Conservation (phyloP, 2,797 vertebrate species). For the Chaetodon trifasciatus region DNA sequence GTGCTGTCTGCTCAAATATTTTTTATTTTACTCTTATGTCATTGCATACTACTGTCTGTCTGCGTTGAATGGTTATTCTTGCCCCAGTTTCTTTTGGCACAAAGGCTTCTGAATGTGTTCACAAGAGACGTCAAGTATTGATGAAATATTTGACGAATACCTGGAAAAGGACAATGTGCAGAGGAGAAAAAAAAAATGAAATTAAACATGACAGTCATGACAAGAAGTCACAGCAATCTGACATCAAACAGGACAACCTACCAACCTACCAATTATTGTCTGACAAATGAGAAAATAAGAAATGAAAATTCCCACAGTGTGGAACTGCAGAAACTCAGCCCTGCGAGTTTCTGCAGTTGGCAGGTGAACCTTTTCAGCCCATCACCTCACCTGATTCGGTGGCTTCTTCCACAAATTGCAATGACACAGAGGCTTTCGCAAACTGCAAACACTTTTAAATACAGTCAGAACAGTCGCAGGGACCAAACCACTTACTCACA, state of each 20-base stretch:
- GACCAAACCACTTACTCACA: constrained; percentile 10
- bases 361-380: background rate
- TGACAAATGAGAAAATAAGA: background rate
- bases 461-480: constrained; percentile 6
- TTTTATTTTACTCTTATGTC: constrained; percentile 12
- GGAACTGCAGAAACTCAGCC: too few species aligned
- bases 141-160: constrained; percentile 3
- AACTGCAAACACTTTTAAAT: constrained; percentile 11
- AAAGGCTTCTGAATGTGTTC: constrained; percentile 18
- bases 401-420: constrained; percentile 1
- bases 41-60: constrained; percentile 1
- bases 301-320: background rate
- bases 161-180: background rate
- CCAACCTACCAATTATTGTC: background rate
- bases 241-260: background rate
- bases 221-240: background rate
- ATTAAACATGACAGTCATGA: background rate
- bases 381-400: background rate
- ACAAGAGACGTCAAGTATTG: constrained; percentile 3
- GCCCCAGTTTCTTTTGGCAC: constrained; percentile 13
- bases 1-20: constrained; percentile 10
- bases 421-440: background rate
- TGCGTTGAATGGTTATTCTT: constrained; percentile 11
- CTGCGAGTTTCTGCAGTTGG: background rate
- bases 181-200: background rate